Evolutionary conservation across 1,140 invertebrate species (phyloP), one percentile per base, ranked within the genome.

Genomic region (Lanistes nyassanus): DNA sequence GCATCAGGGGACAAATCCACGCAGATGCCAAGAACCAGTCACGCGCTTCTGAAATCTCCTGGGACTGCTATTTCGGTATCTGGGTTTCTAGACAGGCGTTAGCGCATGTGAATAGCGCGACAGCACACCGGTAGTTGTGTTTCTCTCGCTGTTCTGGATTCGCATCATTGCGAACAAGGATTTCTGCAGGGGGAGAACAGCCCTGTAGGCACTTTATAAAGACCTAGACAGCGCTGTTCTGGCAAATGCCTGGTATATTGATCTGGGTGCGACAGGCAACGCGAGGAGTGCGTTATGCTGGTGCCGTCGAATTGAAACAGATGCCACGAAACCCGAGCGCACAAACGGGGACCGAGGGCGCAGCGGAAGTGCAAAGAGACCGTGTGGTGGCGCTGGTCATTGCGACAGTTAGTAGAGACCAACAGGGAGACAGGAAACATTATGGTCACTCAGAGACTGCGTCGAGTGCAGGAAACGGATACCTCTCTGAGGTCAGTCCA

Each of bases 291-390:
- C 36, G 37, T 36, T 3, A 36, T 65, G 42, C 42, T 67, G 65
- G 39, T 67, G 65, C 65, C 65, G 65, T 39, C 65, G 42, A 67
- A 67, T 67, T 67, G 65, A 67, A 67, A 67, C 65, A 67, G 65
- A 67, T 67, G 65, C 65, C 36, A 21, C 16, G 65, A 42, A 39
- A 42, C 65, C 31, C 36, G 23, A n/a, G 16, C 65, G 36, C 19
- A 37, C 65, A 42, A 67, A n/a, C 42, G 37, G 29, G 5, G 7
- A 5, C 34, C 34, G 62, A 36, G 9, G 21, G 62, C 21, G 26
- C n/a, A 36, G 62, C 26, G 3, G 62, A 65, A 26, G 62, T 65
- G 3, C 29, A 13, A 6, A 16, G 19, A 6, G 42, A 47, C 42
- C 42, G 9, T 16, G 42, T 47, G 42, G 9, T 47, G 42, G 42